Conservation (phyloP, 2,888 invertebrate species). For the Scrobipalpa atriplicella region DNA sequence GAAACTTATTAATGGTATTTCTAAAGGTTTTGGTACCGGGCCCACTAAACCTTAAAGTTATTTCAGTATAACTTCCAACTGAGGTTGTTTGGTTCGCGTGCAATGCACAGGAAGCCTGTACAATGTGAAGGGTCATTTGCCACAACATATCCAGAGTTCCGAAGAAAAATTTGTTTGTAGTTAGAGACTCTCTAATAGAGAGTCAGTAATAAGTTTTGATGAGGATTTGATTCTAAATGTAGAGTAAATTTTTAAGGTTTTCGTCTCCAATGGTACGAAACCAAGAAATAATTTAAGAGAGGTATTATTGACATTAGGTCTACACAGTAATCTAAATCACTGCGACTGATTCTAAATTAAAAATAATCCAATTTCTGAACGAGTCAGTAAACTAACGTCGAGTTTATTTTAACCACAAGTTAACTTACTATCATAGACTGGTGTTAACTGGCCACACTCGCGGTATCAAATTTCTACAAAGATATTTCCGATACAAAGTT, state of each 20-base stretch:
- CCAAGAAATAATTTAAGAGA: no score
- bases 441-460: neutral
- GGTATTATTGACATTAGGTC: no score
- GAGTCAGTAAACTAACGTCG: neutral
- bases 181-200: no score
- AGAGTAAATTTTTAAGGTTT: no score
- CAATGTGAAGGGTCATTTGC: constrained; percentile 1
- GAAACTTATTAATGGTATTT: neutral
- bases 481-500: neutral
- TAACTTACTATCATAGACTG: neutral
- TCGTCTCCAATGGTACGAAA: no score
- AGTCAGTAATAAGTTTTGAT: no score
- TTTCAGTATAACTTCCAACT: neutral
- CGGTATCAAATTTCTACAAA: constrained; percentile 5
- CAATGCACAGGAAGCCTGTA: constrained; percentile 6
- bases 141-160: constrained; percentile 2
- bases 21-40: neutral
- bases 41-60: neutral
- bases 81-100: constrained; percentile 9
- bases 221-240: no score
- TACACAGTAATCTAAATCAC: no score
- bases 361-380: neutral
- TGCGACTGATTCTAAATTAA: neutral
- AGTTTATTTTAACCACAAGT: neutral
- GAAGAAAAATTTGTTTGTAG: neutral